phyloP scores from a whole-genome alignment of 2,113 vertebrate species.

The Theristicus caerulescens region DNA sequence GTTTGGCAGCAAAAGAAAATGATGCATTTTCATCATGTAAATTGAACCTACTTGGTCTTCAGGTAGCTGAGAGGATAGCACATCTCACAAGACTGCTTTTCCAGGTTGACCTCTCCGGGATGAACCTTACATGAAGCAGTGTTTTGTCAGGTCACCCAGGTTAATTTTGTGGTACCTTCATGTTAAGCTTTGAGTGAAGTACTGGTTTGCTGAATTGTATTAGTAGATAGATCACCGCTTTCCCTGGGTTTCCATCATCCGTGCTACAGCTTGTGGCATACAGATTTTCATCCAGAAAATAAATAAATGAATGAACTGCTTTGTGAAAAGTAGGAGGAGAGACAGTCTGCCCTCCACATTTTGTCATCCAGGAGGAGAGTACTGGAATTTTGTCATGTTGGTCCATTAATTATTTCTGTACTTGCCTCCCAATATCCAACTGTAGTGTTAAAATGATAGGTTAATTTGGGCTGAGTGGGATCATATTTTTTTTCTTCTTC shows the following conservation, averaged over 20 bases:
- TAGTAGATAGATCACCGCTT: background rate
- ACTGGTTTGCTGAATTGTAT: background rate
- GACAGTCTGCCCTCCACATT: background rate
- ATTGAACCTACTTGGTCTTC: background rate
- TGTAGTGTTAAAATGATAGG: background rate
- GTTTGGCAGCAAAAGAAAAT: background rate
- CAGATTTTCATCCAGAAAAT: background rate
- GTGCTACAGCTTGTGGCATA: background rate
- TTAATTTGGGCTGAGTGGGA: background rate
- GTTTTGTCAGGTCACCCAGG: background rate
- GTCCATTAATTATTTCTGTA: background rate
- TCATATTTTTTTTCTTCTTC: background rate
- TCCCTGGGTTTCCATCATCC: background rate
- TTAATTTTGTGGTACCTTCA: background rate
- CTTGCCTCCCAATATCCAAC: background rate
- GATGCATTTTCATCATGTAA: background rate
- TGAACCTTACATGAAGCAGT: background rate
- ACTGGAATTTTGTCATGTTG: background rate
- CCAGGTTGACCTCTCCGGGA: background rate
- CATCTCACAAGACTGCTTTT: background rate
- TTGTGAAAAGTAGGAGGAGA: background rate
- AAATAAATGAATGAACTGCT: background rate
- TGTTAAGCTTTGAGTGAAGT: background rate
- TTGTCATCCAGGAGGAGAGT: background rate
- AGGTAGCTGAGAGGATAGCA: background rate